Evolutionary conservation across 2,113 vertebrate genomes (phyloP).

Genomic region (Bos indicus): DNA sequence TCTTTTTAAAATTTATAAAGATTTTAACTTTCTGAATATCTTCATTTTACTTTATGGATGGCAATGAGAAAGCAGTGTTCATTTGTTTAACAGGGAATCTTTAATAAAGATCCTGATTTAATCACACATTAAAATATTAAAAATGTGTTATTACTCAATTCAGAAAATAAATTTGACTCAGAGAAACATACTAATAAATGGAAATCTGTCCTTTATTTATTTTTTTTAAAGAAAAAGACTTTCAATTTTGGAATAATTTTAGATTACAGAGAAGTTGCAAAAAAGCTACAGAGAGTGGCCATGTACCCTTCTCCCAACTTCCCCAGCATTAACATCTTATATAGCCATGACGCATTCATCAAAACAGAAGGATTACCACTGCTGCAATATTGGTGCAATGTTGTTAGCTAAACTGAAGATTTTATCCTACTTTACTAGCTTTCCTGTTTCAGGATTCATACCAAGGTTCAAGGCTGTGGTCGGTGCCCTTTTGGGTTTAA

Average conservation of each 20-base stretch:
- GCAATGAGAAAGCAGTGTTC: background rate
- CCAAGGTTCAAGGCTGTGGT: too few relatives aligned
- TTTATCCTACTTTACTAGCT: background rate
- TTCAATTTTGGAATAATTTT: background rate
- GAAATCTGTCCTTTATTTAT: background rate
- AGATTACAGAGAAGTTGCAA: background rate
- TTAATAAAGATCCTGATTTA: background rate
- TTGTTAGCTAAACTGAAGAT: too few relatives aligned
- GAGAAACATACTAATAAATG: background rate
- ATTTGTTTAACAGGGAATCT: background rate
- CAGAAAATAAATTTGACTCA: background rate
- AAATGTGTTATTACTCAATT: background rate
- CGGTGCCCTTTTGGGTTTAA: background rate
- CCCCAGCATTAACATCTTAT: accelerated
- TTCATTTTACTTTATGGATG: background rate
- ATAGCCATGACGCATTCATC: accelerated
- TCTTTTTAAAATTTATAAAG: background rate
- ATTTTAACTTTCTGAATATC: background rate
- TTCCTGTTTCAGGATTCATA: background rate
- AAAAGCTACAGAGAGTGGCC: too few relatives aligned
- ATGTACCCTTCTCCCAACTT: accelerated
- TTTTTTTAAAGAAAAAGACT: background rate
- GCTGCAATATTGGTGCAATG: background rate
- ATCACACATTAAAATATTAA: background rate
- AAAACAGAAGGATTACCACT: background rate